A percentile compares a stretch with the other conserved stretches of the same genome.
Conservation (phyloP, 2,888 invertebrate species). For the Tetanocera ferruginea region DNA sequence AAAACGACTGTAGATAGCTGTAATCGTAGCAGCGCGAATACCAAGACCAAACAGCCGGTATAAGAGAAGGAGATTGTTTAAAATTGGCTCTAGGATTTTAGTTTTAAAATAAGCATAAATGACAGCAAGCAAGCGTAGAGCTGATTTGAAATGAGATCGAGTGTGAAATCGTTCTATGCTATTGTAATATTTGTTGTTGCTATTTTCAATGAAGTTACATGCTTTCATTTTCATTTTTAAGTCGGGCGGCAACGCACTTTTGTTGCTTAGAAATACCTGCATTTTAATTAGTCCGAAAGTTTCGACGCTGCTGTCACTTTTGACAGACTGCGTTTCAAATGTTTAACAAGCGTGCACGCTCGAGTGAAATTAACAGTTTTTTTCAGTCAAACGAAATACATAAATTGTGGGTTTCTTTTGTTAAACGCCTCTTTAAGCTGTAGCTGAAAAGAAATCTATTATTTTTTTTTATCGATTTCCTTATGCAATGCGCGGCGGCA, state of each 20-base stretch:
- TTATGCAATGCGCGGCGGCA: conserved; percentile 3
- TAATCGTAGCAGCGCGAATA: background rate
- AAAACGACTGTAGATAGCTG: background rate
- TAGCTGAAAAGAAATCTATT: background rate
- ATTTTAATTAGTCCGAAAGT: conserved; percentile 2
- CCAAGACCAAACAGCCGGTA: background rate
- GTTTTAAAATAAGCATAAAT: no score
- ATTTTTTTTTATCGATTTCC: background rate
- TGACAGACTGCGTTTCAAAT: no score
- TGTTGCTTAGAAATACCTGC: background rate
- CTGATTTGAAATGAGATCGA: no score
- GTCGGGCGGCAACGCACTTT: background rate
- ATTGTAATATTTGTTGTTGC: no score
- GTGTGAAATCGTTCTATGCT: no score
- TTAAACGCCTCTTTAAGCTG: no score
- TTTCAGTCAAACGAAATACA: no score
- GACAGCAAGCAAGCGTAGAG: no score
- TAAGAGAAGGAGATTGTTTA: background rate
- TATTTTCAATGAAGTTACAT: no score
- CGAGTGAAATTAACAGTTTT: no score
- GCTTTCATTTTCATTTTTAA: background rate
- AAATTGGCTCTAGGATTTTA: background rate
- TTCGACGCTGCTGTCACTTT: background rate
- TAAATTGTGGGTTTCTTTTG: no score
- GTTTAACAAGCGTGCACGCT: no score